A percentile compares a stretch with the other conserved stretches of the same genome.
Evolutionary conservation across 2,113 vertebrate genomes (phyloP).

Genomic region (Gallinago paraguaiae): DNA sequence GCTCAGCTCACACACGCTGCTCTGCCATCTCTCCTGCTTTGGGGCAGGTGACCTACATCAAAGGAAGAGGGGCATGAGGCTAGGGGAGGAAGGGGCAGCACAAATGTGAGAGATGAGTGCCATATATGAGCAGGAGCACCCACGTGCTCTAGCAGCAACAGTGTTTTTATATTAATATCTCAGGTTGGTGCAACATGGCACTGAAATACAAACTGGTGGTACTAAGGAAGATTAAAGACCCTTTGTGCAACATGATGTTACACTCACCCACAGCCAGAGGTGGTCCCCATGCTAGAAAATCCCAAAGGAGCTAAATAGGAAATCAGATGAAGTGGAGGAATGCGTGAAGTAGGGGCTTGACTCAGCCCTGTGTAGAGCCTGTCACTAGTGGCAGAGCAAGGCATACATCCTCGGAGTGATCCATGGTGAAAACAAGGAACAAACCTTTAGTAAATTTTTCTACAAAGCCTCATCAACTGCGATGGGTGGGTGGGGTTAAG

Average conservation of each 20-base stretch:
- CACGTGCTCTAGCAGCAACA: rapidly evolving
- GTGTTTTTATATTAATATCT: not conserved
- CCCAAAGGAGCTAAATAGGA: not conserved
- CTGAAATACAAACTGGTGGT: not conserved
- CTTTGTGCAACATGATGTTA: not conserved
- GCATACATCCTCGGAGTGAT: not conserved
- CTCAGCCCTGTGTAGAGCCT: not conserved
- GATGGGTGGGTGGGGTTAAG: not conserved
- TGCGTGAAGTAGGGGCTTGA: not conserved
- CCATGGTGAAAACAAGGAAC: not conserved
- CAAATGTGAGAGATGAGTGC: not conserved
- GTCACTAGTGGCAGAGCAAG: not conserved
- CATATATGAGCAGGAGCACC: rapidly evolving
- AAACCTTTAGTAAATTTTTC: not conserved
- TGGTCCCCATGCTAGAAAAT: not conserved
- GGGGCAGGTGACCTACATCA: not conserved
- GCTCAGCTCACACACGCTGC: not conserved
- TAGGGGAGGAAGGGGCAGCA: not conserved
- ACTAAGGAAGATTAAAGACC: not conserved
- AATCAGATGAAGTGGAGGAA: not conserved
- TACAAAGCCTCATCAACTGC: not conserved
- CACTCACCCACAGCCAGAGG: not conserved
- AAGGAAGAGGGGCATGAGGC: not conserved
- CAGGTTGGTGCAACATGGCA: not conserved
- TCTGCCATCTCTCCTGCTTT: not conserved